Evolutionary conservation across 1,140 invertebrate genomes (phyloP).

Genomic region (Drosophila tropicalis): DNA sequence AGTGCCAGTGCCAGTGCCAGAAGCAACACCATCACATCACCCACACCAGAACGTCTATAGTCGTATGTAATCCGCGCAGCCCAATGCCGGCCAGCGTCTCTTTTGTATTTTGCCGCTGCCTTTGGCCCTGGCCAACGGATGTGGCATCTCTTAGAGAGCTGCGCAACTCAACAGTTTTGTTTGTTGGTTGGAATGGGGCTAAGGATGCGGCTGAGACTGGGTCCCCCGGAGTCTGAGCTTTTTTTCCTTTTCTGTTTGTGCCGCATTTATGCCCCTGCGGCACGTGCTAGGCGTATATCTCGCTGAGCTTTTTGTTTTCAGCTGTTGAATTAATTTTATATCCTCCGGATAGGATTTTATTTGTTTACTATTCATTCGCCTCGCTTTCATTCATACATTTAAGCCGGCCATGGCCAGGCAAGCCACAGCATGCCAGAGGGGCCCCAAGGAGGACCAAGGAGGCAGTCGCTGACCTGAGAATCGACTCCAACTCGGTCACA

Average conservation of each 20-base stretch:
- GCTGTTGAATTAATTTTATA: constrained; percentile 37
- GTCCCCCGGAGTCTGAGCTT: not conserved
- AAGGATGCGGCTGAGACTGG: not conserved
- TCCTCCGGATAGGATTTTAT: constrained; percentile 36
- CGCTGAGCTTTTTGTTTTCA: constrained; percentile 33
- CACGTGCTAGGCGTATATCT: constrained; percentile 28
- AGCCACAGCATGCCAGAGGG: not conserved
- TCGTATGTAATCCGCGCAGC: constrained; percentile 6
- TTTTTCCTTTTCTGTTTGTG: not conserved
- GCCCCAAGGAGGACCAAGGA: not conserved
- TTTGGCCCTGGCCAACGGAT: constrained; percentile 13
- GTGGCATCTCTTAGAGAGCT: constrained; percentile 6
- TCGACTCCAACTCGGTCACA: not conserved
- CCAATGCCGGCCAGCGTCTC: constrained; percentile 2
- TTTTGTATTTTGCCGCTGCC: constrained; percentile 9
- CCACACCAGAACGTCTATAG: not conserved
- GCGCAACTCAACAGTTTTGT: constrained; percentile 24
- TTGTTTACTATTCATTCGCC: constrained; percentile 32
- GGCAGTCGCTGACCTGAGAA: constrained; percentile 6
- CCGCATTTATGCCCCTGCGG: constrained; percentile 24
- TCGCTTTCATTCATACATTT: constrained; percentile 24
- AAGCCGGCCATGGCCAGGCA: constrained; percentile 17
- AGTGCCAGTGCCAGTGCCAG: not conserved
- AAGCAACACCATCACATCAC: not conserved
- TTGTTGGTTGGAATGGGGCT: not conserved